Conservation (phyloP, 2,888 invertebrate species). For the Thyatira batis region DNA sequence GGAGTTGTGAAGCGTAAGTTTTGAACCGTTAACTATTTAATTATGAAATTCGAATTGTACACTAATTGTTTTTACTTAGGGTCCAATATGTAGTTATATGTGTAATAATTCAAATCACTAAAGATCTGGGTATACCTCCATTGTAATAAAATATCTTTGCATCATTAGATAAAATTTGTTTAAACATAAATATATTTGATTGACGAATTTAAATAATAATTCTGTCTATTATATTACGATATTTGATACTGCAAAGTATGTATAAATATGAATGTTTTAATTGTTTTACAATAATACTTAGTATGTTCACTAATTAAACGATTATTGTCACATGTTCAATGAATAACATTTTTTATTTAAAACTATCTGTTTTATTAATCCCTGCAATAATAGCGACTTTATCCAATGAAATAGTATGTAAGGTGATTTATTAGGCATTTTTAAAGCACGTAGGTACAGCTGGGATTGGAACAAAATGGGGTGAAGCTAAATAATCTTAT, state of each 20-base stretch:
- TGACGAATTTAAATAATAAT: constrained; percentile 22
- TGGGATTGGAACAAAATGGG: too few species aligned
- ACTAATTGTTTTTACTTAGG: constrained; percentile 42
- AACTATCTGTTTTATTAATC: constrained; percentile 15
- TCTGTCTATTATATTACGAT: neutral
- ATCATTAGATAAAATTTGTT: neutral
- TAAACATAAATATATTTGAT: constrained; percentile 2
- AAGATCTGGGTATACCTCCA: neutral
- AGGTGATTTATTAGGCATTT: too few species aligned
- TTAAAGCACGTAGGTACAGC: too few species aligned
- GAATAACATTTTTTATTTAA: constrained; percentile 18
- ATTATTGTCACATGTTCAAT: constrained; percentile 24
- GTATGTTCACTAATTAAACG: constrained; percentile 33
- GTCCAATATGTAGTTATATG: constrained; percentile 39
- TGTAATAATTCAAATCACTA: constrained; percentile 3
- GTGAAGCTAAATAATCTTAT: neutral
- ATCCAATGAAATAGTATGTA: too few species aligned
- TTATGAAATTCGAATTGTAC: constrained; percentile 12
- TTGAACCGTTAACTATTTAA: constrained; percentile 11
- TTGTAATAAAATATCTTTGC: neutral
- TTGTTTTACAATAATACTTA: neutral
- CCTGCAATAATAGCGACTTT: constrained; percentile 8
- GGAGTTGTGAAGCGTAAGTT: neutral
- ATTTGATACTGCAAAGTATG: neutral
- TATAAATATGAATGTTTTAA: neutral